A percentile compares a stretch with the other conserved stretches of the same genome.
Conservation (phyloP, 2,113 vertebrate genomes). For the Embiotoca jacksoni region DNA sequence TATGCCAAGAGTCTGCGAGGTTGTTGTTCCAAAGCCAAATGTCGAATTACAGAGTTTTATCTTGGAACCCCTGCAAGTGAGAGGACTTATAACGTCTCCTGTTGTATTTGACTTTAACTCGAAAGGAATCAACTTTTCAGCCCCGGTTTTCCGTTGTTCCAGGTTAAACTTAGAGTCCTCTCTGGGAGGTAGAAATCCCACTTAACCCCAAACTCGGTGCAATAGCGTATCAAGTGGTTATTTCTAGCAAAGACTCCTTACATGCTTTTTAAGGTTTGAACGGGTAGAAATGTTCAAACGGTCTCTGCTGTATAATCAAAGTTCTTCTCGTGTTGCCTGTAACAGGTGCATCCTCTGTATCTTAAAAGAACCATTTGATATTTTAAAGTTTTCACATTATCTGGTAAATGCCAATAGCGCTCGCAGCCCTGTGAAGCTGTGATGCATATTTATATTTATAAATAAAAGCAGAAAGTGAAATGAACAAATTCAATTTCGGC, state of each 20-base stretch:
- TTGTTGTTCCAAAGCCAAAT: not conserved
- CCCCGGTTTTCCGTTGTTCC: not conserved
- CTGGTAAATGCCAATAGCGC: too few species aligned
- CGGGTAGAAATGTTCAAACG: too few species aligned
- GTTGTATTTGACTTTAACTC: not conserved
- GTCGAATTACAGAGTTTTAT: not conserved
- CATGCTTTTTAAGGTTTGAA: too few species aligned
- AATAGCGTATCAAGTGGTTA: not conserved
- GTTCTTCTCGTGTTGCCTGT: too few species aligned
- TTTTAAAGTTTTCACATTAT: too few species aligned
- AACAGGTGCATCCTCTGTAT: too few species aligned
- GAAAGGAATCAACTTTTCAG: not conserved
- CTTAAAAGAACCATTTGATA: too few species aligned
- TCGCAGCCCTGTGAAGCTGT: too few species aligned
- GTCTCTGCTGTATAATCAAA: too few species aligned
- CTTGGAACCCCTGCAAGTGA: not conserved
- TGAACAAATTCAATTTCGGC: too few species aligned
- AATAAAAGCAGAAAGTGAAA: too few species aligned
- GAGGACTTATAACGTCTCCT: not conserved
- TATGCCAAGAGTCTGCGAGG: slow-evolving; percentile 24
- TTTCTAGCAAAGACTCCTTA: not conserved
- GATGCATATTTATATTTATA: too few species aligned
- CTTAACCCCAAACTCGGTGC: not conserved
- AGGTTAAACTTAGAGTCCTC: not conserved
- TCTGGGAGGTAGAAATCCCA: not conserved